Evolutionary conservation across 92 coral and sea anemone genomes (phyloP).

Genomic region (Ricordea florida): DNA sequence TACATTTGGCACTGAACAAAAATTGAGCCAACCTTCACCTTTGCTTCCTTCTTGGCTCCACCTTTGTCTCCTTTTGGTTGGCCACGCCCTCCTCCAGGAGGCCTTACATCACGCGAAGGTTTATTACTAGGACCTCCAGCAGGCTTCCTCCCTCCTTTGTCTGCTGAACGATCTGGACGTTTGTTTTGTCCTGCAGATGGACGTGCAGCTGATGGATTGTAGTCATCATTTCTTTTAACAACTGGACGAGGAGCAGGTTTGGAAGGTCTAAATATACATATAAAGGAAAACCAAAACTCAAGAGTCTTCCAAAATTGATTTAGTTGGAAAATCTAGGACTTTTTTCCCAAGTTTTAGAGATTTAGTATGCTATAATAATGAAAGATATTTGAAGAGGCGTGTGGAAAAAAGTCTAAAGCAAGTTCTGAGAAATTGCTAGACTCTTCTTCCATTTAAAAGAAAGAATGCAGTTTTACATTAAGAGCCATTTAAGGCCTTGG

Average conservation of each 20-base stretch:
- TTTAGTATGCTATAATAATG: too few species aligned
- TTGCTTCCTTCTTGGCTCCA: conserved; percentile 66
- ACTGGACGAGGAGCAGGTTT: conserved; percentile 89
- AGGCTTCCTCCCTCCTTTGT: conserved; percentile 61
- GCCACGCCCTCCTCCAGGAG: conserved; percentile 61
- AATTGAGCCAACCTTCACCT: conserved; percentile 8
- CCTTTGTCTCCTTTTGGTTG: conserved; percentile 76
- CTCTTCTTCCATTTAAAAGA: too few species aligned
- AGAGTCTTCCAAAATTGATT: too few species aligned
- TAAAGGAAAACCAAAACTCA: not conserved
- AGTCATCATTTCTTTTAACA: conserved; percentile 83
- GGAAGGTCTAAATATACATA: conserved; percentile 68
- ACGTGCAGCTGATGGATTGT: conserved; percentile 71
- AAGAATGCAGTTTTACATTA: too few species aligned
- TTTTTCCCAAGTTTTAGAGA: too few species aligned
- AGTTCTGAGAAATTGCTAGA: too few species aligned
- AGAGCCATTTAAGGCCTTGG: too few species aligned
- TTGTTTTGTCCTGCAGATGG: conserved; percentile 64
- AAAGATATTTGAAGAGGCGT: too few species aligned
- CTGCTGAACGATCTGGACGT: conserved; percentile 76
- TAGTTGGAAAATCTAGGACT: too few species aligned
- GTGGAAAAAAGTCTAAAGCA: too few species aligned
- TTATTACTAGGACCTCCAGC: conserved; percentile 62
- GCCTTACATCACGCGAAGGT: conserved; percentile 74
- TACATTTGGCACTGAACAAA: not conserved